A percentile compares a stretch with the other conserved stretches of the same genome.
These are phyloP conservation scores for Orussus abietinus DNA, from an alignment of 1,140 invertebrate genomes.

Conservation along the genomic window DNA sequence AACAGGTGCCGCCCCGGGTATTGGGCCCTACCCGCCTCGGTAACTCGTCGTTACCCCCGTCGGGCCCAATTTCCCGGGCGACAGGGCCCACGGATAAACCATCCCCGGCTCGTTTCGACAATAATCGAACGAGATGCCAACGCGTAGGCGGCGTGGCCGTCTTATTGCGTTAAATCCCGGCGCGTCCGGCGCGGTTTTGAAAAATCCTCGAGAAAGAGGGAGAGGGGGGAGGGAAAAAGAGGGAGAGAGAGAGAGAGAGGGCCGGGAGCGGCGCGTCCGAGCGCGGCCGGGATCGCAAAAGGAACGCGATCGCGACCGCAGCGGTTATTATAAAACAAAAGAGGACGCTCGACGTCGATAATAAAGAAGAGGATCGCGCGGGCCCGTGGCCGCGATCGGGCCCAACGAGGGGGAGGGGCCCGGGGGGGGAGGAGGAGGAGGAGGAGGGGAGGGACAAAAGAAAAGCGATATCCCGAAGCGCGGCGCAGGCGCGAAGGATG, in stretches of 20 bases:
- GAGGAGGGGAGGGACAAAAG: constrained; percentile 33
- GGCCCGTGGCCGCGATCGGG: constrained; percentile 22
- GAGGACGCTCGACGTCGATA: constrained; percentile 47
- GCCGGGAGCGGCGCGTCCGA: constrained; percentile 28
- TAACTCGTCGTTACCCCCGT: too few species aligned
- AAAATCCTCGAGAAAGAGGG: constrained; percentile 15
- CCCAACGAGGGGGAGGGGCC: constrained; percentile 14
- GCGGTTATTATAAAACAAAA: constrained; percentile 53
- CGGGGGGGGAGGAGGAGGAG: constrained; percentile 17
- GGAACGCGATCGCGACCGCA: constrained; percentile 6
- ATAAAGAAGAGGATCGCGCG: constrained; percentile 45
- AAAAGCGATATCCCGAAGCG: constrained; percentile 43
- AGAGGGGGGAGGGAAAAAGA: constrained; percentile 12
- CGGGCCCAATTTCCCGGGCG: too few species aligned
- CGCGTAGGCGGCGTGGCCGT: too few species aligned
- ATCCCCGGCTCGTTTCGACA: too few species aligned
- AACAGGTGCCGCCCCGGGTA: too few species aligned
- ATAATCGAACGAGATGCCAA: too few species aligned
- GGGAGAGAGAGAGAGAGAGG: constrained; percentile 11
- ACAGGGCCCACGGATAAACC: too few species aligned
- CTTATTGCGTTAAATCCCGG: too few species aligned
- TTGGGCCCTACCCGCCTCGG: too few species aligned
- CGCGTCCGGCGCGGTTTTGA: too few species aligned
- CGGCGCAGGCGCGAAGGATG: constrained; percentile 47
- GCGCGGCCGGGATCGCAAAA: constrained; percentile 29